phyloP scores from a whole-genome alignment of 2,113 vertebrate genomes.

The Origma solitaria region DNA sequence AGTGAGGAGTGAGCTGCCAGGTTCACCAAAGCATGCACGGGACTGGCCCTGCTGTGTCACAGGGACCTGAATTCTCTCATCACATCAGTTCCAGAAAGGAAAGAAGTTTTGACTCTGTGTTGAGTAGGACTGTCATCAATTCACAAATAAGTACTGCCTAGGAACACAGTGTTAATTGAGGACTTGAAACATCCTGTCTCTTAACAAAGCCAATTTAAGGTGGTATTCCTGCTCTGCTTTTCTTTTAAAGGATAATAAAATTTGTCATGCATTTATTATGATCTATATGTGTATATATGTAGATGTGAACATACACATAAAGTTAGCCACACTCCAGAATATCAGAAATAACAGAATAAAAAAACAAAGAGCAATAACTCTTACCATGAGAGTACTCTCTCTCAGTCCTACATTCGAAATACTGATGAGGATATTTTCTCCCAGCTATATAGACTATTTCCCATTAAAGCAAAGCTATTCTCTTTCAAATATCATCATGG shows the following conservation, averaged over 20 bases:
- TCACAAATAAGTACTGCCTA: background rate
- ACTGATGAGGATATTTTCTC: background rate
- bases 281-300: too few species aligned
- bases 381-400: background rate
- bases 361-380: background rate
- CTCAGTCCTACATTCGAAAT: background rate
- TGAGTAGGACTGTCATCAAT: background rate
- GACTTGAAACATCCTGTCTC: background rate
- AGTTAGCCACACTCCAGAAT: background rate
- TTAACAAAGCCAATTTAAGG: background rate
- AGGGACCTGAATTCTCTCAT: background rate
- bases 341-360: background rate
- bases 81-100: background rate
- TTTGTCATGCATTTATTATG: background rate
- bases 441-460: background rate
- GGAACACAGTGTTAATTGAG: background rate
- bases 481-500: background rate
- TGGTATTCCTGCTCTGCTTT: background rate
- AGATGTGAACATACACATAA: background rate
- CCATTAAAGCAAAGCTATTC: background rate
- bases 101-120: background rate
- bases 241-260: background rate
- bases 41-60: background rate
- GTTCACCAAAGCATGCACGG: rapidly evolving
- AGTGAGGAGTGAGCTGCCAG: background rate